Evolutionary conservation across 2,797 vertebrate genomes (phyloP).

Genomic region (Ctenochaetus hawaiiensis): DNA sequence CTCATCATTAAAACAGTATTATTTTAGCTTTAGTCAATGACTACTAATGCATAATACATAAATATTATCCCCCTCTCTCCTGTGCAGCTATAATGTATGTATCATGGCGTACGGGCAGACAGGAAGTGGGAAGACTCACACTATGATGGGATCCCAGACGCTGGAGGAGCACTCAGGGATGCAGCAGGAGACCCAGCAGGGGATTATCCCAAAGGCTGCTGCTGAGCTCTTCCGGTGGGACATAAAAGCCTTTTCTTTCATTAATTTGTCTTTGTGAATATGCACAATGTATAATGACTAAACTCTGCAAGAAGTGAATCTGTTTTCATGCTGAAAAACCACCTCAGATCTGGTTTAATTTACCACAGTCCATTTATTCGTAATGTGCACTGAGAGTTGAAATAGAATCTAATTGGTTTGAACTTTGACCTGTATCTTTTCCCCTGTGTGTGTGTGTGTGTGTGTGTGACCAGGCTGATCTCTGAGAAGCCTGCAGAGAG

Average conservation of each 20-base stretch:
- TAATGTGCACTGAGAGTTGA: conserved; percentile 5
- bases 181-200: conserved; percentile 73
- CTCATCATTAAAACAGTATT: not conserved
- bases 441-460: too few species aligned
- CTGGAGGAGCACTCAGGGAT: conserved; percentile 38
- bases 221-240: conserved; percentile 89
- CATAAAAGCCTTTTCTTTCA: not conserved
- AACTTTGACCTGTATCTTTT: too few species aligned
- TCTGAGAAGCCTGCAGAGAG: conserved; percentile 84
- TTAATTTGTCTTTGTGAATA: conserved; percentile 4
- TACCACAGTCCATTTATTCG: not conserved
- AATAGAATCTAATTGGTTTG: too few species aligned
- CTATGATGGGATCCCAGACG: conserved; percentile 86
- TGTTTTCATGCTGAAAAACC: not conserved
- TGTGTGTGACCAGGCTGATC: conserved; percentile 82
- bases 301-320: not conserved
- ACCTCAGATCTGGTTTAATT: not conserved
- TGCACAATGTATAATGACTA: not conserved
- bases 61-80: not conserved
- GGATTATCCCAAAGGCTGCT: conserved; percentile 88
- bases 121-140: conserved; percentile 91
- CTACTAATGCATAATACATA: not conserved
- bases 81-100: conserved; percentile 90
- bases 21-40: not conserved
- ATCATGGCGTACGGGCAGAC: conserved; percentile 93